These are phyloP conservation scores for Chelidonichthys spinosus DNA, from an alignment of 2,797 vertebrate genomes.

Conservation along the genomic window DNA sequence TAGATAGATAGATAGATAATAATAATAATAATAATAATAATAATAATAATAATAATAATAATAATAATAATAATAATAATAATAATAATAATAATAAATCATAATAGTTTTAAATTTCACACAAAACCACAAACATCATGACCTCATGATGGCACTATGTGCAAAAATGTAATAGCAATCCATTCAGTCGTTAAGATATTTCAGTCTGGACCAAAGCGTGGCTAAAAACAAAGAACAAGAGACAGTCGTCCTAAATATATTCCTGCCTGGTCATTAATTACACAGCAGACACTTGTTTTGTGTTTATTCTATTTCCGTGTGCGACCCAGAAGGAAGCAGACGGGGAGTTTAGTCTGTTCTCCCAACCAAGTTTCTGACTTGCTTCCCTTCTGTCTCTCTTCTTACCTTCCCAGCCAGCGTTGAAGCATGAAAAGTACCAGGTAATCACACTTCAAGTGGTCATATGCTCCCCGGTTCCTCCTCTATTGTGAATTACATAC, in stretches of 20 bases:
- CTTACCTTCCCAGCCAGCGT: background rate
- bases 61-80: too few relatives aligned
- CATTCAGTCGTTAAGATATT: background rate
- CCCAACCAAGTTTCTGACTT: background rate
- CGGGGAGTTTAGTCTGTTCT: background rate
- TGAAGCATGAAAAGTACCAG: conserved; percentile 54
- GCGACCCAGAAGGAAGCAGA: conserved; percentile 21
- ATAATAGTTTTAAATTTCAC: too few relatives aligned
- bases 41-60: too few relatives aligned
- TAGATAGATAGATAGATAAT: too few relatives aligned
- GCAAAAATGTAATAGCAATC: background rate
- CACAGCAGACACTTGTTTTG: conserved; percentile 31
- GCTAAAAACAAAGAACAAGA: background rate
- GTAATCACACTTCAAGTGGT: conserved; percentile 55
- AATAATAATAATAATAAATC: too few relatives aligned
- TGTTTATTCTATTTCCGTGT: conserved; percentile 35
- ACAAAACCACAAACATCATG: too few relatives aligned
- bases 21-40: too few relatives aligned
- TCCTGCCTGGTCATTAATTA: conserved; percentile 22
- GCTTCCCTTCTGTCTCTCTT: background rate
- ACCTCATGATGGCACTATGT: background rate
- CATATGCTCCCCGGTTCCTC: conserved; percentile 33
- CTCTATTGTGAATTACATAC: conserved; percentile 47
- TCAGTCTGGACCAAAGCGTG: background rate
- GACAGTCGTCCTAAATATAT: conserved; percentile 32